Conservation (phyloP, 1,140 invertebrate species). For the Doryteuthis pealeii region DNA sequence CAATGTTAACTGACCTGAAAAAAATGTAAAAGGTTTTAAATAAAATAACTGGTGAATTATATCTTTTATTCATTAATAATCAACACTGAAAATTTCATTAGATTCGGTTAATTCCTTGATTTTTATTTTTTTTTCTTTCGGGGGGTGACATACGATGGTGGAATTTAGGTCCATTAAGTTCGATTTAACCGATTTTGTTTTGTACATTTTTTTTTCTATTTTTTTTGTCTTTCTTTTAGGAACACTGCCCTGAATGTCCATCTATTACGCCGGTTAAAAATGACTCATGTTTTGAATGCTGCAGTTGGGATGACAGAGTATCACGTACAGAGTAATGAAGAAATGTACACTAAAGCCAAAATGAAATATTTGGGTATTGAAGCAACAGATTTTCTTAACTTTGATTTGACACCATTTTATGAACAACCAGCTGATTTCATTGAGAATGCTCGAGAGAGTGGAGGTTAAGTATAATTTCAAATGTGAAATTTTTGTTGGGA, state of each 20-base stretch:
- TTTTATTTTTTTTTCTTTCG: no score
- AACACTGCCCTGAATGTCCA: conserved; percentile 35
- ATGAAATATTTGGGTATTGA: conserved; percentile 54
- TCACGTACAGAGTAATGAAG: conserved; percentile 75
- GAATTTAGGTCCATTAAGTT: no score
- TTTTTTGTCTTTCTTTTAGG: conserved; percentile 33
- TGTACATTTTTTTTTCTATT: no score
- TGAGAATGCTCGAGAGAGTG: conserved; percentile 56
- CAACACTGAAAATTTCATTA: no score
- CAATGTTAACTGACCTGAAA: no score
- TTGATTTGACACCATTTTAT: conserved; percentile 48
- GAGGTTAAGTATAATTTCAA: conserved; percentile 63
- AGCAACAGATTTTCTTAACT: conserved; percentile 50
- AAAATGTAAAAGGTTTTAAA: no score
- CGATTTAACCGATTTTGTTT: no score
- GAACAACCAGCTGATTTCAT: conserved; percentile 50
- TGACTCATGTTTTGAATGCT: conserved; percentile 85
- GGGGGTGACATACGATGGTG: no score
- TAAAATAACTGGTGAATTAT: no score
- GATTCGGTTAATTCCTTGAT: no score
- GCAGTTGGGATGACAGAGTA: conserved; percentile 76
- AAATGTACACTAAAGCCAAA: conserved; percentile 49
- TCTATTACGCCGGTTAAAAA: conserved; percentile 70
- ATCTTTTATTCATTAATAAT: no score
- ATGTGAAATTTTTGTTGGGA: no score